Evolutionary conservation across 2,888 invertebrate species (phyloP).

Genomic region (Trachelus tabidus): DNA sequence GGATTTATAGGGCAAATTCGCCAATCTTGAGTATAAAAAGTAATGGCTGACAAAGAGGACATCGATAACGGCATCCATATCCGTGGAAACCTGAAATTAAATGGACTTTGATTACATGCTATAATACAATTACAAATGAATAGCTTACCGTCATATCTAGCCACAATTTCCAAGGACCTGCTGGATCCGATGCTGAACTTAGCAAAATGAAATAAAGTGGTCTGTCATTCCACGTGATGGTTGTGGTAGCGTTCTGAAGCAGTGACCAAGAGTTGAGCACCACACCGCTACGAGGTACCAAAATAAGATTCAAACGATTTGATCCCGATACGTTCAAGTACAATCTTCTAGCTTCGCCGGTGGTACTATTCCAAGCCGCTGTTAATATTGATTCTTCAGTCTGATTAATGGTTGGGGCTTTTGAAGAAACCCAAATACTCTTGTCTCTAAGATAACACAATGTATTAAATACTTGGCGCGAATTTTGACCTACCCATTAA

Average conservation of each 20-base stretch:
- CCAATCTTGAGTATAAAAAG: slow-evolving; percentile 4
- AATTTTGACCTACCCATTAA: background rate
- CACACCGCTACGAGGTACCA: slow-evolving; percentile 14
- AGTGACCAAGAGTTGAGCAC: slow-evolving; percentile 15
- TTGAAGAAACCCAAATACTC: slow-evolving; percentile 14
- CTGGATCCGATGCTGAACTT: slow-evolving; percentile 12
- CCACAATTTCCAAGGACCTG: slow-evolving; percentile 11
- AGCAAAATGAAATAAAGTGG: slow-evolving; percentile 11
- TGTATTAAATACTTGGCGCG: background rate
- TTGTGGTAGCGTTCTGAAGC: slow-evolving; percentile 2
- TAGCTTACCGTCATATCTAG: slow-evolving; percentile 11
- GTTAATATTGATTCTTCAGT: slow-evolving; percentile 12
- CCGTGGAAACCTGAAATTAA: slow-evolving; percentile 9
- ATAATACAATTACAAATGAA: background rate
- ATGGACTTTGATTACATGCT: background rate
- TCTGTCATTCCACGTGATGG: slow-evolving; percentile 8
- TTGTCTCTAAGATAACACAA: background rate
- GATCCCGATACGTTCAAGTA: slow-evolving; percentile 13
- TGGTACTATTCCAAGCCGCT: slow-evolving; percentile 12
- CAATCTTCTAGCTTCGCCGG: slow-evolving; percentile 8
- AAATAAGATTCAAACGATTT: slow-evolving; percentile 11
- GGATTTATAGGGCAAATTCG: slow-evolving; percentile 10
- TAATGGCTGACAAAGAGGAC: slow-evolving; percentile 17
- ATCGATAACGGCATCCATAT: slow-evolving; percentile 11
- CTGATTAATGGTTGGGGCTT: slow-evolving; percentile 11